Percentiles rank a stretch among this genome's conserved stretches.
Conservation (phyloP, 2,888 invertebrate species). For the Drosophila merina region DNA sequence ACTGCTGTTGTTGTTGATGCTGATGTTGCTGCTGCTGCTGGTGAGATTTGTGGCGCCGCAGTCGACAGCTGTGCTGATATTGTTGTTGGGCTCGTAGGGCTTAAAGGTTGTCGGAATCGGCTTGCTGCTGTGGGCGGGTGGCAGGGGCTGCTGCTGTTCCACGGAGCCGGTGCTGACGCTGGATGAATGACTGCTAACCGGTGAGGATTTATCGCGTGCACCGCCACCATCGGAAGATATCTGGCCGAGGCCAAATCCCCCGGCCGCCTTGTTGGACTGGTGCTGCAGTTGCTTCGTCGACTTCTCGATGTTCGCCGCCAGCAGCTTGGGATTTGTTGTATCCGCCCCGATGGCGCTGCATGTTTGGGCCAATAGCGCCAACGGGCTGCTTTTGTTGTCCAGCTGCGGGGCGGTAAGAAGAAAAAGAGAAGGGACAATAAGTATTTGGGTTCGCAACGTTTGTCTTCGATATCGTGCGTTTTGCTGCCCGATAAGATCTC, state of each 20-base stretch:
- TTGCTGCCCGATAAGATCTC: conserved; percentile 38
- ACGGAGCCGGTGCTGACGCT: conserved; percentile 84
- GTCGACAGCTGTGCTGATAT: conserved; percentile 69
- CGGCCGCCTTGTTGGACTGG: conserved; percentile 85
- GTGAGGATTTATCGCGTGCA: conserved; percentile 87
- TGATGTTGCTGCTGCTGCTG: conserved; percentile 66
- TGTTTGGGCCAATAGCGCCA: conserved; percentile 97
- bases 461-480: conserved; percentile 63
- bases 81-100: conserved; percentile 90
- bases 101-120: conserved; percentile 86
- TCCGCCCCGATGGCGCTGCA: conserved; percentile 98
- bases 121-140: conserved; percentile 76
- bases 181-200: conserved; percentile 83
- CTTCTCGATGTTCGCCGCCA: conserved; percentile 90
- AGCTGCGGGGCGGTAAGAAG: conserved; percentile 89
- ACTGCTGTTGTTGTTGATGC: conserved; percentile 50
- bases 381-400: conserved; percentile 98
- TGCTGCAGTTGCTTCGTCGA: conserved; percentile 85
- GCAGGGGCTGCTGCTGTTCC: conserved; percentile 80
- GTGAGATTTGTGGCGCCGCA: conserved; percentile 74
- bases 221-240: conserved; percentile 69
- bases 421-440: conserved; percentile 75
- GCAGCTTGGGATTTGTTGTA: conserved; percentile 90
- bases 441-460: conserved; percentile 7
- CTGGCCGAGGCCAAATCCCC: conserved; percentile 47